Conservation (phyloP, 1,140 invertebrate species). For the Atta colombica region DNA sequence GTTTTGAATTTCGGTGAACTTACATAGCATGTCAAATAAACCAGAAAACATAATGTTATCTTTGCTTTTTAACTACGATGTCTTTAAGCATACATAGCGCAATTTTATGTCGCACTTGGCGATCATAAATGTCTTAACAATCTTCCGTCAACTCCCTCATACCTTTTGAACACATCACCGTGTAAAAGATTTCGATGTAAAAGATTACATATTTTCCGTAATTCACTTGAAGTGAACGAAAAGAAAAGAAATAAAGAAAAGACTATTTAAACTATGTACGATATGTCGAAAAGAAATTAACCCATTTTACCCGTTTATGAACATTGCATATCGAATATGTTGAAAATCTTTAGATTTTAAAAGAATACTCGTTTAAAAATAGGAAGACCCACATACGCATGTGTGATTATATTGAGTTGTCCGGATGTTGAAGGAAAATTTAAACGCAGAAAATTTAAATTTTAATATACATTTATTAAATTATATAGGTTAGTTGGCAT, state of each 20-base stretch:
- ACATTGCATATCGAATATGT: neutral
- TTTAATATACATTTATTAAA: too few species aligned
- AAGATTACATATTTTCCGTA: slow-evolving; percentile 2
- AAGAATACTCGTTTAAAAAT: slow-evolving; percentile 16
- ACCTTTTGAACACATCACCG: neutral
- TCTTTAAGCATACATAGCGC: slow-evolving; percentile 38
- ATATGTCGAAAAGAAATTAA: neutral
- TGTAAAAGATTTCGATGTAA: slow-evolving; percentile 27
- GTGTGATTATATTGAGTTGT: neutral
- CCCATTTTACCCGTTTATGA: neutral
- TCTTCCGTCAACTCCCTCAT: slow-evolving; percentile 6
- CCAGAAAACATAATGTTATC: slow-evolving; percentile 57
- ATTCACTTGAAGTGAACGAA: neutral
- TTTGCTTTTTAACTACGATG: slow-evolving; percentile 43
- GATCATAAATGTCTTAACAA: slow-evolving; percentile 54
- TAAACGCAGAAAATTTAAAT: too few species aligned
- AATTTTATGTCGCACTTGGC: slow-evolving; percentile 50
- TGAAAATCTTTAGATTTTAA: slow-evolving; percentile 12
- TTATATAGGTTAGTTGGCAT: too few species aligned
- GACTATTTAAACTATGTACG: neutral
- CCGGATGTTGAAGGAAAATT: too few species aligned
- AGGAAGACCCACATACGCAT: slow-evolving; percentile 18
- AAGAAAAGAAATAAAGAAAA: neutral
- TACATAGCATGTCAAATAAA: slow-evolving; percentile 26
- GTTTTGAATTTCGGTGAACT: neutral